Conservation (phyloP, 2,797 vertebrate species). For the Catamblyrhynchus diadema region DNA sequence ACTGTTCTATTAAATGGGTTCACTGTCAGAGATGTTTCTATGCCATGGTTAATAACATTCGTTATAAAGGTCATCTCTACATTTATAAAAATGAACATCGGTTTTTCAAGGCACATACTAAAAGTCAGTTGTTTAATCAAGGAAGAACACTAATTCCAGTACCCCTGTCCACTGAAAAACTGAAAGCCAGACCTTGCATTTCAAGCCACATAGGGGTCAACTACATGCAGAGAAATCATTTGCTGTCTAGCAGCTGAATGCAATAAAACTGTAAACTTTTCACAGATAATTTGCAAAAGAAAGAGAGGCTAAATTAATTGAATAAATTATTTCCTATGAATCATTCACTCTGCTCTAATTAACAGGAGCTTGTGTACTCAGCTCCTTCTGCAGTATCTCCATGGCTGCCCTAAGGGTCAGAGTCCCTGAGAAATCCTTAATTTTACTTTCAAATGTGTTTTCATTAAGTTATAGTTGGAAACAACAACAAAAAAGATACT, state of each 20-base stretch:
- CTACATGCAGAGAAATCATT: neutral
- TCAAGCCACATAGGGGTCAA: neutral
- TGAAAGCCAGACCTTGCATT: neutral
- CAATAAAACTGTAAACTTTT: constrained; percentile 48
- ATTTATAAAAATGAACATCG: neutral
- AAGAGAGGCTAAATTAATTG: constrained; percentile 53
- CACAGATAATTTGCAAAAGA: constrained; percentile 47
- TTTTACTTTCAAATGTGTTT: constrained; percentile 70
- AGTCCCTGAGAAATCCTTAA: constrained; percentile 50
- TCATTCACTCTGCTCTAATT: constrained; percentile 62
- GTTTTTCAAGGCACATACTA: neutral
- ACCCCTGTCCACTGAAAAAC: neutral
- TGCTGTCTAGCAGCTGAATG: neutral
- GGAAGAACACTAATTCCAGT: neutral
- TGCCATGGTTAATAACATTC: neutral
- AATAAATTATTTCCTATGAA: constrained; percentile 69
- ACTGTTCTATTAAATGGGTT: constrained; percentile 26
- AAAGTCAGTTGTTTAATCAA: neutral
- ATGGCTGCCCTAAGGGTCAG: constrained; percentile 54
- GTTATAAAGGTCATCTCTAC: neutral
- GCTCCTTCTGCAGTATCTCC: constrained; percentile 43
- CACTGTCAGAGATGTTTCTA: neutral
- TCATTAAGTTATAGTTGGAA: constrained; percentile 39
- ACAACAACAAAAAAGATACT: constrained; percentile 31
- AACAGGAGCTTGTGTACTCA: constrained; percentile 49